Base-by-base conservation (phyloP, 2,113 vertebrate genomes). In the Loxodonta africana region DNA sequence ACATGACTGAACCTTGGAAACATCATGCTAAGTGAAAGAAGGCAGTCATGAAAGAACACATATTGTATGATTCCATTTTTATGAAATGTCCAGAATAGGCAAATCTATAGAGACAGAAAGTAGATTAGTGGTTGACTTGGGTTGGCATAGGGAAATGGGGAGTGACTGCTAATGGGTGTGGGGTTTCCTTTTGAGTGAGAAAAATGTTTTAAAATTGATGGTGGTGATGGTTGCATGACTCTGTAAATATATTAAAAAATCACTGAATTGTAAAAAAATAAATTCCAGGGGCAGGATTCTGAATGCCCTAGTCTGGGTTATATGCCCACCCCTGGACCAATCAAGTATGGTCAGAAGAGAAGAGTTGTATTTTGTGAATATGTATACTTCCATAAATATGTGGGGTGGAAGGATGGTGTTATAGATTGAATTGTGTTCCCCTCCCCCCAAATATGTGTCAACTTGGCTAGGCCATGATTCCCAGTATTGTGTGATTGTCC, bases 161-260 rank as follows among this genome's bases (percentile, higher is more conserved):
- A 67, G 25, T 37, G 53, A 28, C 0, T 60, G 67, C 57, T 89
- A 62, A 37, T 78, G 3, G 28, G 8, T 7, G 28, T 1, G 30
- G 46, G 48, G 20, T 65, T 77, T 83, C 11, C 20, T 85, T 85
- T 10, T 18, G 37, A 26, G 11, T 86, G 41, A 81, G n/a, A 73
- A 46, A 83, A 89, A 76, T 81, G 18, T 80, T 74, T 41, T 88
- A 15, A 91, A 89, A 53, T 65, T 73, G 81, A 80, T 76, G 53
- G 8, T 71, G 17, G 21, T 18, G 1, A 90, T 71, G 15, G 28
- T 57, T 37, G 37, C 37, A 37, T 37, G 37, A 67, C 17, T 41
- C 69, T 78, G 26, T 30, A 23, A 81, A 60, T 73, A 83, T 65
- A 51, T 9, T 48, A 51, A 86, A 78, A 90, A 53, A 48, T 8